Evolutionary conservation across 1,140 invertebrate genomes (phyloP), one percentile per base, ranked within the genome.

Genomic region (Uloborus diversus): DNA sequence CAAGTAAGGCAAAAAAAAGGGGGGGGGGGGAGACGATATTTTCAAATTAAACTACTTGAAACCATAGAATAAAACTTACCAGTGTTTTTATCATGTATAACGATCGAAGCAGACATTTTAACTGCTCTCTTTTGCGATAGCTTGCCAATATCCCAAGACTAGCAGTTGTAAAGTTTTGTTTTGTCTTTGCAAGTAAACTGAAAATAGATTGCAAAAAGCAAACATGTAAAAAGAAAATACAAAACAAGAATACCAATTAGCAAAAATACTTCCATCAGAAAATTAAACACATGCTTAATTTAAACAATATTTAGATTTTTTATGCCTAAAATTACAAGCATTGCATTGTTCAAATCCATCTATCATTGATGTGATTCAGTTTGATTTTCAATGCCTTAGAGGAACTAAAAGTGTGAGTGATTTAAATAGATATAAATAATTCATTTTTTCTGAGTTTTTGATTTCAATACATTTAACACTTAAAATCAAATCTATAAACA

Each of bases 101-200:
- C 42, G 92, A 94, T 73, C 92, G 91, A 9, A 97, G 87, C 0
- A 97, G 87, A 57, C 91, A 90, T 70, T 92, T 89, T 1, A 95
- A 90, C 35, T 94, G 90, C 85, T 96, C 94, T 82, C 94, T 88
- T 86, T 95, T 96, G 57, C 92, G 88, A 84, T 95, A 95, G 86
- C 95, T 95, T 0, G 94, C 92, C 23, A 98, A 87, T 82, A 98
- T 94, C 9, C 93, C 92, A 51, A 97, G 89, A 85, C 93, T 95
- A 27, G 93, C 92, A 27, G 92, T 91, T 0, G 94, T 96, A 66
- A 97, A 92, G 84, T 95, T 92, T 75, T 91, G 90, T 70, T 92
- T 92, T 0, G 94, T 94, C 57, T 91, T 88, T 79, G 90, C 89
- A 23, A 98, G 87, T 80, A 85, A 82, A 59, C 87, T 88, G 81